Conservation (phyloP, 2,888 invertebrate genomes). For the Hypomecis atomaria region DNA sequence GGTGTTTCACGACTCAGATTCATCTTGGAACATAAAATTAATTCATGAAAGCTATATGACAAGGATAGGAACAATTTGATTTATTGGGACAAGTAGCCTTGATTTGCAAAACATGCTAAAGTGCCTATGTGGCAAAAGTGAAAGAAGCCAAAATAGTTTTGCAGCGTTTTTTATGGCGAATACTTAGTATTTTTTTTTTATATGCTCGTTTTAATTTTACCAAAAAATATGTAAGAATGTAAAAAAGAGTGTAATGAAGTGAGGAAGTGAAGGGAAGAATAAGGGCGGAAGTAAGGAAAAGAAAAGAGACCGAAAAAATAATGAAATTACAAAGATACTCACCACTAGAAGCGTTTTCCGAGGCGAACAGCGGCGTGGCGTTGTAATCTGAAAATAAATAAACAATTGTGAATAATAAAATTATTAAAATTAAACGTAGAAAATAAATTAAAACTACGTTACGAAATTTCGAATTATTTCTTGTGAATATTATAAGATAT, state of each 20-base stretch:
- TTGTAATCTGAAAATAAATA: conserved; percentile 76
- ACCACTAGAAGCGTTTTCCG: conserved; percentile 85
- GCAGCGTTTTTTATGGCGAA: no score
- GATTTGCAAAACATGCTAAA: not conserved
- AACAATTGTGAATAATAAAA: not conserved
- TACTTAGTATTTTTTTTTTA: no score
- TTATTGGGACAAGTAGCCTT: conserved; percentile 7
- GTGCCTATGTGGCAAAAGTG: no score
- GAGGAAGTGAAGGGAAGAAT: no score
- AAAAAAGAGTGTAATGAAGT: no score
- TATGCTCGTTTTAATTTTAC: no score
- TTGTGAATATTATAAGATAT: no score
- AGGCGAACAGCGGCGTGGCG: conserved; percentile 85
- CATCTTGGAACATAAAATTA: conserved; percentile 32
- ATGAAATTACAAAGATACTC: conserved; percentile 47
- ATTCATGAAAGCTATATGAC: conserved; percentile 24
- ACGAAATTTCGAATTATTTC: no score
- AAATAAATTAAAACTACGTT: no score
- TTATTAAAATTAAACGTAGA: no score
- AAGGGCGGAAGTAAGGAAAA: conserved; percentile 7
- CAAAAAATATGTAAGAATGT: no score
- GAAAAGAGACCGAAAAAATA: conserved; percentile 23
- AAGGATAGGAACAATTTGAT: conserved; percentile 14
- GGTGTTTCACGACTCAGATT: conserved; percentile 35
- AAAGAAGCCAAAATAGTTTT: no score